Evolutionary conservation across 1,140 invertebrate species (phyloP).

Genomic region (Pseudomyrmex cubaensis): DNA sequence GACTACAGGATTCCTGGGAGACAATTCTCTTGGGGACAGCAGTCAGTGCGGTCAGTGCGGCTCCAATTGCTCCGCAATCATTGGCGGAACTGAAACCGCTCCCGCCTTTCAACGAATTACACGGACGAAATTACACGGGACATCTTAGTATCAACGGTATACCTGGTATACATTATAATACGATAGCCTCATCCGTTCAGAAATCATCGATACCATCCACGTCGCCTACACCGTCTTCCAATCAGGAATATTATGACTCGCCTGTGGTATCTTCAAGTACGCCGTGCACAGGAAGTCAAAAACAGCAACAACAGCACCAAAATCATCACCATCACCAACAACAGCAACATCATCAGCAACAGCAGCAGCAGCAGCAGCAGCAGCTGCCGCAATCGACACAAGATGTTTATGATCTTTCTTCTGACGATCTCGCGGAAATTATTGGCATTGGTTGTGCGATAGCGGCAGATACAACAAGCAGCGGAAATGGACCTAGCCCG

Average conservation of each 20-base stretch:
- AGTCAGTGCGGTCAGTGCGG: constrained; percentile 81
- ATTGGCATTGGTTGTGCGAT: constrained; percentile 96
- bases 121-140: constrained; percentile 84
- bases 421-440: constrained; percentile 94
- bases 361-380: constrained; percentile 73
- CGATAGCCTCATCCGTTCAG: constrained; percentile 88
- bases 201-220: constrained; percentile 79
- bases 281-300: constrained; percentile 80
- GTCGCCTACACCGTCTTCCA: constrained; percentile 82
- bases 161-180: constrained; percentile 93
- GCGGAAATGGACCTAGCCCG: constrained; percentile 88
- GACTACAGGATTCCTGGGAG: constrained; percentile 84
- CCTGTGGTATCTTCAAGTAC: constrained; percentile 83
- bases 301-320: constrained; percentile 72
- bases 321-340: constrained; percentile 59
- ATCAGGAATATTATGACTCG: constrained; percentile 82
- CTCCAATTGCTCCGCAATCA: constrained; percentile 72
- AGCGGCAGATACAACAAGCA: constrained; percentile 92
- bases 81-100: constrained; percentile 94
- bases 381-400: constrained; percentile 86
- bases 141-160: constrained; percentile 94
- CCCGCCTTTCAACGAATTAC: constrained; percentile 93
- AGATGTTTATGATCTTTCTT: constrained; percentile 87
- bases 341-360: constrained; percentile 69
- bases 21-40: constrained; percentile 83